These are phyloP conservation scores for Dyspetes luteomarginatus DNA, from an alignment of 2,888 invertebrate species.

Conservation along the genomic window DNA sequence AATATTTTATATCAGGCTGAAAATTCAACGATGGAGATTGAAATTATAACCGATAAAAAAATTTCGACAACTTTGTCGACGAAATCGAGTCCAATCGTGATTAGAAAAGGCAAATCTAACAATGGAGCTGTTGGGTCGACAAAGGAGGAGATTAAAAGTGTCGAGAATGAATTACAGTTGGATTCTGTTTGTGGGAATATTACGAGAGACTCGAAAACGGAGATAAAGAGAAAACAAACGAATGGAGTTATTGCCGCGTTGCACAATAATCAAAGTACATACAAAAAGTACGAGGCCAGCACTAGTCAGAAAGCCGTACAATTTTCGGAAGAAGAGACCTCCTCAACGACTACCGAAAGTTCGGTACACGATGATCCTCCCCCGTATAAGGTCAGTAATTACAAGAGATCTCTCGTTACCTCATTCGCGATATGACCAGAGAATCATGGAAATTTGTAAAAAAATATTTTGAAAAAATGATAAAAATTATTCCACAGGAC, in stretches of 20 bases:
- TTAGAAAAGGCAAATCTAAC: constrained; percentile 73
- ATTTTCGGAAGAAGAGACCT: constrained; percentile 87
- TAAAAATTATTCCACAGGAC: constrained; percentile 60
- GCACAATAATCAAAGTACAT: constrained; percentile 76
- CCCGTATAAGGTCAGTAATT: constrained; percentile 76
- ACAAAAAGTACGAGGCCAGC: constrained; percentile 79
- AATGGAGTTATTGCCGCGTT: constrained; percentile 61
- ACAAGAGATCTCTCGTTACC: background rate
- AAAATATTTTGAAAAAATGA: background rate
- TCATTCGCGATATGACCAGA: background rate
- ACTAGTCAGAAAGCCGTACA: constrained; percentile 79
- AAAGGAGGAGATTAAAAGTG: constrained; percentile 76
- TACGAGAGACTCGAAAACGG: constrained; percentile 68
- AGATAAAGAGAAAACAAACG: constrained; percentile 74
- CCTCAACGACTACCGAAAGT: constrained; percentile 89
- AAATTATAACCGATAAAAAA: constrained; percentile 71
- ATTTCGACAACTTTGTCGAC: constrained; percentile 65
- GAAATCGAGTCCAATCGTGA: constrained; percentile 76
- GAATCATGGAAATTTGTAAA: background rate
- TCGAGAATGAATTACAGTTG: constrained; percentile 82
- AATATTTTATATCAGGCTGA: constrained; percentile 51
- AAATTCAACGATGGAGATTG: constrained; percentile 63
- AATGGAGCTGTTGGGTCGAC: constrained; percentile 45
- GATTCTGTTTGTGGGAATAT: constrained; percentile 65
- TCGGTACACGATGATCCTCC: constrained; percentile 86